Evolutionary conservation across 2,797 vertebrate genomes (phyloP).

Genomic region (Alectoris magna): DNA sequence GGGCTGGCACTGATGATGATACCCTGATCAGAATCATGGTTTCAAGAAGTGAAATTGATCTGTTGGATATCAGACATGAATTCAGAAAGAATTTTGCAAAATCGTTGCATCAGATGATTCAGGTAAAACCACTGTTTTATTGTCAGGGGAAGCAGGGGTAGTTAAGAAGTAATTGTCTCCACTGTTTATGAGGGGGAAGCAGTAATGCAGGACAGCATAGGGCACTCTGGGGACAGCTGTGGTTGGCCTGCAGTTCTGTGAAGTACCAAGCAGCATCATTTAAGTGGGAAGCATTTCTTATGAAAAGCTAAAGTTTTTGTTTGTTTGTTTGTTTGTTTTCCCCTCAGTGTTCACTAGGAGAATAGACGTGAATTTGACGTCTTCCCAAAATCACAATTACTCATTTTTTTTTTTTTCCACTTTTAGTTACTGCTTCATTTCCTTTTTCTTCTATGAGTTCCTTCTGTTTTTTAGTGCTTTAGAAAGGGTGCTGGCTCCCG

Average conservation of each 20-base stretch:
- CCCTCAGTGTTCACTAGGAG: neutral
- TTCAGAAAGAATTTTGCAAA: slow-evolving; percentile 87
- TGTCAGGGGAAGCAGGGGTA: rapidly evolving
- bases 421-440: neutral
- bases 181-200: neutral
- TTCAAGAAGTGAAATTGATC: slow-evolving; percentile 93
- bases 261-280: neutral
- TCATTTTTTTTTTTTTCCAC: neutral
- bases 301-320: neutral
- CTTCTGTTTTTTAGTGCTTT: neutral
- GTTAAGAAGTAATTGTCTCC: neutral
- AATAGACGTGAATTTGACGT: neutral
- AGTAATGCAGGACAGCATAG: neutral
- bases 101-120: slow-evolving; percentile 88
- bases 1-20: slow-evolving; percentile 92
- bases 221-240: neutral
- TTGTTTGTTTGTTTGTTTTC: neutral
- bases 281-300: neutral
- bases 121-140: slow-evolving; percentile 77
- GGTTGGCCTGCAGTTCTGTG: neutral
- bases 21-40: slow-evolving; percentile 92
- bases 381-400: neutral
- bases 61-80: slow-evolving; percentile 88
- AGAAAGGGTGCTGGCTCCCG: neutral
- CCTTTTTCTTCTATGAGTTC: neutral